Evolutionary conservation across 2,797 vertebrate genomes (phyloP), one percentile per base, ranked within the genome.

Genomic region (Dicrostonyx torquatus): DNA sequence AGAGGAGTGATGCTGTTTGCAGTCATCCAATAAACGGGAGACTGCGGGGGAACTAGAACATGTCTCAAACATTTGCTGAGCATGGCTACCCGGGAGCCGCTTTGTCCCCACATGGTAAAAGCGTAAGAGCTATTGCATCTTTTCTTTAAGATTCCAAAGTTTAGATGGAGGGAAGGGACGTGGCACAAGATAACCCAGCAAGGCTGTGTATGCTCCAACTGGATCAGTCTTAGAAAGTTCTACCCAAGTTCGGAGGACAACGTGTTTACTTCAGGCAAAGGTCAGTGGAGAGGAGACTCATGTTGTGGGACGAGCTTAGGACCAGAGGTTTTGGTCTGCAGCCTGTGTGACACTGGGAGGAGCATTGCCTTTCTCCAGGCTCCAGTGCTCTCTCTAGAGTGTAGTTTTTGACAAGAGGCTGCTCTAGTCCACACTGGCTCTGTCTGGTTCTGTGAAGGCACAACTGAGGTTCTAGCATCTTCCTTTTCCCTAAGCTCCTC

Each of bases 371-470:
- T 3, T 72, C 17, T 78, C 48, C 24, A 83, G 24, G 1, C 15
- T 4, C 34, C 40, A 10, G 13, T 14, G 20, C 37, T 15, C 37
- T n/a, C 0, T 0, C 34, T 7, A 5, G 11, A 34, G 11, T 0
- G 0, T 12, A 75, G 73, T 48, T 45, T 75, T 29, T 11, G 82
- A 72, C 11, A 3, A 66, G 48, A 18, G 22, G 26, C 84, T 82
- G 72, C 7, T 55, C 24, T 70, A 55, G 64, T 48, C 43, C 31
- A 37, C 53, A 20, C 82, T 73, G 17, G 43, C 77, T 5, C 50
- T 75, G 43, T 55, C 29, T 64, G 34, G 15, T 82, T 86, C 76
- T 55, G 2, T 86, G 79, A 62, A 55, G 85, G 70, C 45, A 87
- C 40, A 80, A 40, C 31, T 45, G 12, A 43, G 24, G 1, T 12